Base-by-base conservation (phyloP, 2,113 vertebrate species). In the Alces alces region DNA sequence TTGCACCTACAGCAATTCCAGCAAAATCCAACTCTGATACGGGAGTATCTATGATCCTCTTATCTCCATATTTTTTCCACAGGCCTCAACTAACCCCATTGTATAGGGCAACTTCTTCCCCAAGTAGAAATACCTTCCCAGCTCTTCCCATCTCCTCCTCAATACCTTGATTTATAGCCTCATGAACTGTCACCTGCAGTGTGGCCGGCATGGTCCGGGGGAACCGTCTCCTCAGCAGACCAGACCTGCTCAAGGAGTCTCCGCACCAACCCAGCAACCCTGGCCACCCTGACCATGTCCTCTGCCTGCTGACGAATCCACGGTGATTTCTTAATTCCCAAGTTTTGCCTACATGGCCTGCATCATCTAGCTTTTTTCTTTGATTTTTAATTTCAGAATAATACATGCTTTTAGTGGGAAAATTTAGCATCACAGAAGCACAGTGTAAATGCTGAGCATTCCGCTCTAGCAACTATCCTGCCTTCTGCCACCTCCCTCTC, bases 31-130 rank as follows among this genome's bases (percentile, higher is more conserved):
- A 99, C 99, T 99, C 99, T 4, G 99, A 99, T 98, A 99, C 99
- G 0, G 99, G 99, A 1, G 99, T 99, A 98, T 99, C 99, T 30
- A 99, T 99, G 96, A 99, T 97, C 39, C 99, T 99, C 96, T 99
- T 99, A 98, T 99, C 99, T 86, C 99, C 99, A 0, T 99, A 99
- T 97, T 99, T 99, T 98, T 99, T 99, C 99, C 99, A 99, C 30
- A 99, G 99, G 5, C 99, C 99, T 97, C 99, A 98, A 97, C 99
- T 99, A 95, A 99, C 99, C 0, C 99, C 99, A 7, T 99, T 99
- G n/a, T 99, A 99, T 98, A 99, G 99, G 4, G 99, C 99, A 60
- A 99, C 99, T 98, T 99, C 99, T 98, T 99, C 99, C 2, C 99
- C 99, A 66, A 99, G 98, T 55, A 99, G 98, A 96, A 99, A 99